These are phyloP conservation scores for Ephestia elutella DNA, from an alignment of 1,140 invertebrate genomes.

Conservation along the genomic window DNA sequence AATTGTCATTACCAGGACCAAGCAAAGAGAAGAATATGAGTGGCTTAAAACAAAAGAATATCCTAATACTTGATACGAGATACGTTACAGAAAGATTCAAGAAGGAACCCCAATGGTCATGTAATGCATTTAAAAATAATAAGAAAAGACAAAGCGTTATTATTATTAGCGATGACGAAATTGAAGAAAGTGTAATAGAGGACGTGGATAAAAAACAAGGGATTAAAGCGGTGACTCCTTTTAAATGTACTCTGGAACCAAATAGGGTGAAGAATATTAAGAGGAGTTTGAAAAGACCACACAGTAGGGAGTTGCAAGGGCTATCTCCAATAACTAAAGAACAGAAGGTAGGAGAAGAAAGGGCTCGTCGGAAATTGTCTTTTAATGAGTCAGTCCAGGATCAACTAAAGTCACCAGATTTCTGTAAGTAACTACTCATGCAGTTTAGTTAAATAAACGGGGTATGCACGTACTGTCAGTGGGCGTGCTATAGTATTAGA, in stretches of 20 bases:
- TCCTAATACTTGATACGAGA: conserved; percentile 27
- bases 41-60: conserved; percentile 17
- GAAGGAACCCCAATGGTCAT: conserved; percentile 39
- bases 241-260: conserved; percentile 28
- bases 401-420: conserved; percentile 25
- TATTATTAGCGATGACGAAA: conserved; percentile 37
- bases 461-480: no score
- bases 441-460: no score
- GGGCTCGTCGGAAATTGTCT: conserved; percentile 26
- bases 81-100: conserved; percentile 41
- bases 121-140: conserved; percentile 39
- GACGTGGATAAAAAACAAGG: conserved; percentile 22
- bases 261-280: conserved; percentile 51
- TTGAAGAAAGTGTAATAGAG: conserved; percentile 12
- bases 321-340: conserved; percentile 30
- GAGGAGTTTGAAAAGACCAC: conserved; percentile 52
- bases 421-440: conserved; percentile 46
- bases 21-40: conserved; percentile 18
- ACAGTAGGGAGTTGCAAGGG: conserved; percentile 53
- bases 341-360: conserved; percentile 26
- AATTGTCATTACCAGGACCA: conserved; percentile 21
- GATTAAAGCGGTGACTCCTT: conserved; percentile 32
- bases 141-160: conserved; percentile 23
- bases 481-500: no score
- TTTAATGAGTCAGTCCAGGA: conserved; percentile 27